A percentile compares a stretch with the other conserved stretches of the same genome.
phyloP scores from a whole-genome alignment of 2,888 invertebrate species.

The Torymus auratus region DNA sequence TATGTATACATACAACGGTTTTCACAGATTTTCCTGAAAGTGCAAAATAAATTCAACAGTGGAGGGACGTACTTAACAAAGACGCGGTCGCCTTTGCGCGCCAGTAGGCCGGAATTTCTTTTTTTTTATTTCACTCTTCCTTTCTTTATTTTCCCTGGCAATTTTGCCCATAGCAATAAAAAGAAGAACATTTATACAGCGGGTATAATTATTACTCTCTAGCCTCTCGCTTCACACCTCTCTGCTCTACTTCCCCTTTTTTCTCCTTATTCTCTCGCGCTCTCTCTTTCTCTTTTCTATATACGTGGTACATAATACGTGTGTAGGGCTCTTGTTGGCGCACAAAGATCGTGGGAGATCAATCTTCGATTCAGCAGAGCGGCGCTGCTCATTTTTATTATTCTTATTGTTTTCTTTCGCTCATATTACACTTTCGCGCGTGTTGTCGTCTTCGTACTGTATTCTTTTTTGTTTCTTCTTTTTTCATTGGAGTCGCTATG shows the following conservation, averaged over 20 bases:
- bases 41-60: slow-evolving; percentile 22
- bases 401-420: slow-evolving; percentile 10
- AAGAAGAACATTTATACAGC: slow-evolving; percentile 26
- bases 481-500: slow-evolving; percentile 22
- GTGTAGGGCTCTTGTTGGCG: slow-evolving; percentile 72
- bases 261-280: not conserved
- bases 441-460: slow-evolving; percentile 5
- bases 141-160: slow-evolving; percentile 2
- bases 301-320: not conserved
- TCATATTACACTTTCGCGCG: not conserved
- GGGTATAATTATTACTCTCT: slow-evolving; percentile 12
- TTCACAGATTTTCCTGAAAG: slow-evolving; percentile 6
- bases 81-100: slow-evolving; percentile 9
- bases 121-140: not conserved
- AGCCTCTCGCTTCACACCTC: slow-evolving; percentile 15
- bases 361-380: slow-evolving; percentile 71
- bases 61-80: slow-evolving; percentile 13
- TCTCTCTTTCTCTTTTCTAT: not conserved
- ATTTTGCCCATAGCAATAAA: slow-evolving; percentile 18
- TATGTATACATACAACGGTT: not conserved
- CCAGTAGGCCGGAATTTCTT: slow-evolving; percentile 46
- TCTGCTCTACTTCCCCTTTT: too few relatives aligned
- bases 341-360: slow-evolving; percentile 72
- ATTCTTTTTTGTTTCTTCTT: slow-evolving; percentile 15
- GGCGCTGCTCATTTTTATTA: slow-evolving; percentile 58